phyloP scores from a whole-genome alignment of 2,888 invertebrate genomes.

The Phorcus lineatus region DNA sequence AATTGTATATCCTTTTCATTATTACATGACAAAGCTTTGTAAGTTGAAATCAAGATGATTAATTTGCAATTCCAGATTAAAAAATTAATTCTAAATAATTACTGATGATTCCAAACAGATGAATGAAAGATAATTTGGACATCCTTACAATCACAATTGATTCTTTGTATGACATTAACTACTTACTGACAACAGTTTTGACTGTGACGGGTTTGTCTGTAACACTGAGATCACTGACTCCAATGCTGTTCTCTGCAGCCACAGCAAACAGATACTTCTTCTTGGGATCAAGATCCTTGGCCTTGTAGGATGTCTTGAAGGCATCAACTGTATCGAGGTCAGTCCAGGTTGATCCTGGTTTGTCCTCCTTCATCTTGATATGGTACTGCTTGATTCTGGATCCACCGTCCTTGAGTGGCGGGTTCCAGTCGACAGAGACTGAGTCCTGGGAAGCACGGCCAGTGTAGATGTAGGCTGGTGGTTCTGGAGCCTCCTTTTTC shows the following conservation, averaged over 20 bases:
- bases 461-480: constrained; percentile 51
- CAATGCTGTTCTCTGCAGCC: constrained; percentile 92
- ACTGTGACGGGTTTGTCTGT: constrained; percentile 61
- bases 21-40: too few relatives aligned
- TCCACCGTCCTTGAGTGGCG: constrained; percentile 71
- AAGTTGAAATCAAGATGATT: too few relatives aligned
- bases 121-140: too few relatives aligned
- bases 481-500: constrained; percentile 55
- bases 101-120: too few relatives aligned
- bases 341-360: constrained; percentile 52
- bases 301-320: constrained; percentile 47
- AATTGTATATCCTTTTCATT: too few relatives aligned
- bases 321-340: constrained; percentile 54
- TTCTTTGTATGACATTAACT: neutral
- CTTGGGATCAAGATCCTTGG: constrained; percentile 81
- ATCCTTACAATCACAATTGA: neutral
- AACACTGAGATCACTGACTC: constrained; percentile 88
- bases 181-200: constrained; percentile 57
- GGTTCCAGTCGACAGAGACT: constrained; percentile 67
- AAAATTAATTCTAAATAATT: too few relatives aligned
- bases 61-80: too few relatives aligned
- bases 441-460: constrained; percentile 53
- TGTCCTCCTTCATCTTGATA: constrained; percentile 59
- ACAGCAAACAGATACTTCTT: constrained; percentile 91
- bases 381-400: constrained; percentile 58